Base-by-base conservation (phyloP, 2,888 invertebrate genomes). In the Netelia melanura region DNA sequence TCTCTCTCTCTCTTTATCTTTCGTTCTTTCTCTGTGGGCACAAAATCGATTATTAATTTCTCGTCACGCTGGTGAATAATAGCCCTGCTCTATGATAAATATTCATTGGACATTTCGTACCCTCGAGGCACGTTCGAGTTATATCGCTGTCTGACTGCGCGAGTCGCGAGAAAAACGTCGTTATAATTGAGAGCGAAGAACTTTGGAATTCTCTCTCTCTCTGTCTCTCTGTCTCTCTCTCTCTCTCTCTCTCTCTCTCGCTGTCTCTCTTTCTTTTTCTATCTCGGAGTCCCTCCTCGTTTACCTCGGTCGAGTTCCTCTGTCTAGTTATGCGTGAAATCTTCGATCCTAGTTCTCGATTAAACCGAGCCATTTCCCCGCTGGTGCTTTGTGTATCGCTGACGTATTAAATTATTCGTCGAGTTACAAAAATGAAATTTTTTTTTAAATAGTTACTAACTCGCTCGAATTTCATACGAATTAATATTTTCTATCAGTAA, bases 1-100 rank as follows among this genome's bases (percentile, higher is more conserved):
- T 38, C 6, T 38, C 38, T 38, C 38, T 30, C 30, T 30, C 30
- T 30, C 38, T 38, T 6, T 38, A 1, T 38, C 38, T 6, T 6
- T 38, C 38, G 38, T 5, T 38, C 38, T 38, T 6, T 38, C 58
- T 58, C 21, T 21, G 48, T 58, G 23, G 58, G 67, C 58, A 48
- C 25, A 72, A 76, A 74, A 76, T 81, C 71, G 72, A 81, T 81
- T 81, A 80, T 80, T 76, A 64, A 80, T 80, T 83, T 68, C 80
- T 80, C 75, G 70, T 83, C 75, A 64, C 56, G 64, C 52, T 48
- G 58, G 52, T 74, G 76, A 80, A 80, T 84, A 80, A 84, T 75
- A 65, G 52, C 52, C 25, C 61, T 23, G 67, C 67, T 72, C 71
- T 72, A 71, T 72, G 78, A 83, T 83, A 72, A 78, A 83, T 83